Evolutionary conservation across 2,888 invertebrate species (phyloP).

Genomic region (Noctua janthe): DNA sequence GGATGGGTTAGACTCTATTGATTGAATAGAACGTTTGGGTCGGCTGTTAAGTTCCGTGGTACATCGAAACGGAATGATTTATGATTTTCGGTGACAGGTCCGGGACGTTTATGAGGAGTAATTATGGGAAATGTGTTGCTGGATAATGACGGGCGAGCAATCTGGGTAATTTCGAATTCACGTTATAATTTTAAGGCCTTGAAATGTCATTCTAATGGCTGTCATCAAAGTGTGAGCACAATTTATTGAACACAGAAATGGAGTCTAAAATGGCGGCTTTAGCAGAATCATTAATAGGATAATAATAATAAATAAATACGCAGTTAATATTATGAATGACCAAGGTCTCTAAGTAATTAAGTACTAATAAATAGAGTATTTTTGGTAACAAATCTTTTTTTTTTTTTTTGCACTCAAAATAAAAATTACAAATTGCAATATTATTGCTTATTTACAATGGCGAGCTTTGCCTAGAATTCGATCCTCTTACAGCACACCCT

Average conservation of each 20-base stretch:
- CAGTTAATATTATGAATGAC: too few species aligned
- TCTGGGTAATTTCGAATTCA: background rate
- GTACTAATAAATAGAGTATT: too few species aligned
- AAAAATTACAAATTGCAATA: too few species aligned
- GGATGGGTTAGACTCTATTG: slow-evolving; percentile 71
- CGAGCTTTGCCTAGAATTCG: too few species aligned
- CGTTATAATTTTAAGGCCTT: slow-evolving; percentile 13
- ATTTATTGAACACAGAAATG: slow-evolving; percentile 2
- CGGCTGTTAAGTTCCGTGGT: slow-evolving; percentile 47
- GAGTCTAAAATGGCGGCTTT: too few species aligned
- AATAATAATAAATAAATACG: too few species aligned
- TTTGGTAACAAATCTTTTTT: too few species aligned
- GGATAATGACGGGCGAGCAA: background rate
- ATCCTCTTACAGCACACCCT: too few species aligned
- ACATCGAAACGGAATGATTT: slow-evolving; percentile 53
- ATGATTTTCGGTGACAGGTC: slow-evolving; percentile 40
- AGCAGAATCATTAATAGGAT: too few species aligned
- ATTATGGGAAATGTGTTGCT: slow-evolving; percentile 23
- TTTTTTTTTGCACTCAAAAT: too few species aligned
- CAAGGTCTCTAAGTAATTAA: too few species aligned
- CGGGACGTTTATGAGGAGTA: slow-evolving; percentile 25
- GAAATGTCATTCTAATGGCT: slow-evolving; percentile 8
- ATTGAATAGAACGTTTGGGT: slow-evolving; percentile 64
- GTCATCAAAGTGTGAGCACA: slow-evolving; percentile 2
- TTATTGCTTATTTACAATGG: too few species aligned